Conservation (phyloP, 2,113 vertebrate species). For the Mastomys natalensis region DNA sequence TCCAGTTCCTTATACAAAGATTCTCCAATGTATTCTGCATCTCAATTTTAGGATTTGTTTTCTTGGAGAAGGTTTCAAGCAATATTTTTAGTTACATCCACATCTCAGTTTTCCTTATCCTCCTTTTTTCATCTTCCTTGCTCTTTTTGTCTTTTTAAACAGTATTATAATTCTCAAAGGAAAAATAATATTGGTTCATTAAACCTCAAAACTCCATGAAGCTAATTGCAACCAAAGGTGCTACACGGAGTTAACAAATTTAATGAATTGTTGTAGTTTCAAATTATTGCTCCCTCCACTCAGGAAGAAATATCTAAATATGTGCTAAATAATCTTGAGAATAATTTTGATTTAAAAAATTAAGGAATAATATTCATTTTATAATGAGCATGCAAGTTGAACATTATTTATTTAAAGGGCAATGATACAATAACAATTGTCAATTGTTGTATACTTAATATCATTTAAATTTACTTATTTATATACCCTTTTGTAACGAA, state of each 20-base stretch:
- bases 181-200: not conserved
- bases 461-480: not conserved
- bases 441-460: not conserved
- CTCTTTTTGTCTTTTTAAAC: not conserved
- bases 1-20: not conserved
- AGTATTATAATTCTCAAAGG: not conserved
- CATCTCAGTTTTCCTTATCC: too few relatives aligned
- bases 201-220: not conserved
- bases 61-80: accelerated
- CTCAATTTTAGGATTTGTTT: not conserved
- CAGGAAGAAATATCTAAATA: not conserved
- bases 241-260: not conserved
- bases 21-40: not conserved
- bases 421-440: not conserved
- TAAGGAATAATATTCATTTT: not conserved
- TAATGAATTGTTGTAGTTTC: not conserved
- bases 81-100: accelerated
- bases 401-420: not conserved
- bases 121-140: not conserved
- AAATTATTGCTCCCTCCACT: not conserved
- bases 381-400: not conserved
- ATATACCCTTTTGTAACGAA: too few relatives aligned
- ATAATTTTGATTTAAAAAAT: not conserved
- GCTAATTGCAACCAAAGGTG: not conserved
- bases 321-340: not conserved